Base-by-base conservation (phyloP, 1,140 invertebrate genomes). In the Drosophila equinoxialis region DNA sequence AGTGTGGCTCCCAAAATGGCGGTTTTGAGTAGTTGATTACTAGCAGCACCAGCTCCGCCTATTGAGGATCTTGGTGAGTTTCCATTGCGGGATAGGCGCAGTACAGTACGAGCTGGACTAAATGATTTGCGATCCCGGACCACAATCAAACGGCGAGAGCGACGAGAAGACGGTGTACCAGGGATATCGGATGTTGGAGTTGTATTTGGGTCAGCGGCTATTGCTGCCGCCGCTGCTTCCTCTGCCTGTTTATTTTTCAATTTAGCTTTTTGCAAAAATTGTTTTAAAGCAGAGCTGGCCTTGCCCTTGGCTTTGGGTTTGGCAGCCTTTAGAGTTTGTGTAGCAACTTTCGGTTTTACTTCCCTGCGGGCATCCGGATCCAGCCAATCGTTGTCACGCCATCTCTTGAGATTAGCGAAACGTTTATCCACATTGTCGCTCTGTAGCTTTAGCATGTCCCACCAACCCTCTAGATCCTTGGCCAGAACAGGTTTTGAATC, bases 361-460 rank as follows among this genome's bases (percentile, higher is more conserved):
- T 61, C 62, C 7, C 3, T 54, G 6, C 65, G 60, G 1, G 80
- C 79, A 42, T 93, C 90, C 1, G 92, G 82, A 67, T 94, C 94
- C 8, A 86, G 57, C 95, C 95, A 95, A 65, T 93, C 92, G 26
- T 93, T 94, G 0, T 68, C 58, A 67, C 92, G 93, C 30, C 94
- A 77, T 60, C 92, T 82, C 4, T 92, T 78, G 7, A 95, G 81
- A 59, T 93, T 93, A 2, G 92, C 81, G 73, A 95, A 95, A 8
- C 94, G 91, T 37, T 90, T 89, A 48, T 95, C 91, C 13, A 95
- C 92, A 75, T 95, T 92, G 6, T 92, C 92, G 13, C 91, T 89
- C 64, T 96, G 95, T 69, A 95, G 94, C 54, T 94, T 94, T 6
- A 96, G 92, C 94, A 96, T 95, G 48, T 96, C 95, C 96, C 96